phyloP scores from a whole-genome alignment of 1,140 invertebrate genomes.

The Littorina saxatilis region DNA sequence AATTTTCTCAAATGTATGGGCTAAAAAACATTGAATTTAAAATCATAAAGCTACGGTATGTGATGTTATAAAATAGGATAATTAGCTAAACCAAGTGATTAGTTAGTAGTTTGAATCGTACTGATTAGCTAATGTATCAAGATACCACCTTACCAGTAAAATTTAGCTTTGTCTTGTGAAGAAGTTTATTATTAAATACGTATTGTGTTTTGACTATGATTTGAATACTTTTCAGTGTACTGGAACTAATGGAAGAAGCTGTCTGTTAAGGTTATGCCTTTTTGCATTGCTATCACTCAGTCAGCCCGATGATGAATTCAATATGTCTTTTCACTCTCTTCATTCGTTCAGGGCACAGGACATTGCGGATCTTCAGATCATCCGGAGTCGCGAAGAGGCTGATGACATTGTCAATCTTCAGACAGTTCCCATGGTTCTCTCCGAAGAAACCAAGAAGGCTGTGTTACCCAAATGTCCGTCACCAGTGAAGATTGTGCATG shows the following conservation, averaged over 20 bases:
- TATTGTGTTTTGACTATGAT: too few relatives aligned
- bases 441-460: constrained; percentile 55
- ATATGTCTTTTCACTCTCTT: too few relatives aligned
- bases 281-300: too few relatives aligned
- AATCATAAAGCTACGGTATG: neutral
- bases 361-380: constrained; percentile 80
- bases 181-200: too few relatives aligned
- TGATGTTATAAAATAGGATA: neutral
- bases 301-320: too few relatives aligned
- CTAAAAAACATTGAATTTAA: neutral
- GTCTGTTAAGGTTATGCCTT: too few relatives aligned
- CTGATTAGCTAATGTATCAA: too few relatives aligned
- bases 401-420: constrained; percentile 71
- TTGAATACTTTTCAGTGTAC: too few relatives aligned
- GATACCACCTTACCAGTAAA: too few relatives aligned
- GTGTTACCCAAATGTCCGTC: constrained; percentile 52
- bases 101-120: too few relatives aligned
- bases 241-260: too few relatives aligned
- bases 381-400: constrained; percentile 78
- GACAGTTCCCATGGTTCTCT: constrained; percentile 62
- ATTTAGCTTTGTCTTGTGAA: too few relatives aligned
- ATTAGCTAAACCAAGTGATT: neutral
- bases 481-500: constrained; percentile 58
- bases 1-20: neutral
- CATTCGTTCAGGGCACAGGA: constrained; percentile 80